A percentile compares a stretch with the other conserved stretches of the same genome.
phyloP scores from a whole-genome alignment of 2,797 vertebrate genomes.

The Chaunax sp. region DNA sequence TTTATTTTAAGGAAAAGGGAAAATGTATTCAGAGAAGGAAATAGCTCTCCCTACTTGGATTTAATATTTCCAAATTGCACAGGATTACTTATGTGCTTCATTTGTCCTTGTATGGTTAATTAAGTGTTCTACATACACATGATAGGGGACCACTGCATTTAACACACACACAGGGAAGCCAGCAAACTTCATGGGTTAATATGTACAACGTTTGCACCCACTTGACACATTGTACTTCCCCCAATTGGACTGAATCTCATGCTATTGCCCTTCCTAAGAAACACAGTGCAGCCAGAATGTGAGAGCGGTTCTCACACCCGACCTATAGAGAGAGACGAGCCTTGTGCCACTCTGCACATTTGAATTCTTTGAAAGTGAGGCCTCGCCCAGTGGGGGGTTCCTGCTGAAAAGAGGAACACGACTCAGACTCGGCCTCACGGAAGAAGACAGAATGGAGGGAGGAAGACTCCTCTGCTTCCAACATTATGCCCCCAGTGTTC shows the following conservation, averaged over 20 bases:
- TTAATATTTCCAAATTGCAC: conserved; percentile 26
- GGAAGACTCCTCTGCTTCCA: conserved; percentile 53
- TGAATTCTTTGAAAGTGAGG: conserved; percentile 72
- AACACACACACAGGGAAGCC: conserved; percentile 5
- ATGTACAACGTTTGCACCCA: conserved; percentile 14
- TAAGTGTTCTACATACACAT: conserved; percentile 13
- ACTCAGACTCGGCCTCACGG: conserved; percentile 57
- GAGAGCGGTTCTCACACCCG: conserved; percentile 66
- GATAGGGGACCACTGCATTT: background rate
- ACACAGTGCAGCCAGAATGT: conserved; percentile 34
- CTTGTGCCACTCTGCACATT: conserved; percentile 55
- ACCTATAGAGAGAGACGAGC: conserved; percentile 30
- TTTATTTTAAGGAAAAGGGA: conserved; percentile 30
- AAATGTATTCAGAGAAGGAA: conserved; percentile 14
- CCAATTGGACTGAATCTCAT: conserved; percentile 31
- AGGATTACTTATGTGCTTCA: conserved; percentile 4
- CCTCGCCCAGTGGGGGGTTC: conserved; percentile 78
- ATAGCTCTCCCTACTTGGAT: conserved; percentile 31
- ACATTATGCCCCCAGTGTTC: conserved; percentile 47
- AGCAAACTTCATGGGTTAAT: conserved; percentile 41
- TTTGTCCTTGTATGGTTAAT: conserved; percentile 60
- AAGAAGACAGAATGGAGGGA: conserved; percentile 64
- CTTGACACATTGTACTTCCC: conserved; percentile 29
- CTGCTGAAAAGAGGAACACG: conserved; percentile 64
- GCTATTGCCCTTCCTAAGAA: conserved; percentile 28